Conservation (phyloP, 2,888 invertebrate species). For the Synanthedon vespiformis region DNA sequence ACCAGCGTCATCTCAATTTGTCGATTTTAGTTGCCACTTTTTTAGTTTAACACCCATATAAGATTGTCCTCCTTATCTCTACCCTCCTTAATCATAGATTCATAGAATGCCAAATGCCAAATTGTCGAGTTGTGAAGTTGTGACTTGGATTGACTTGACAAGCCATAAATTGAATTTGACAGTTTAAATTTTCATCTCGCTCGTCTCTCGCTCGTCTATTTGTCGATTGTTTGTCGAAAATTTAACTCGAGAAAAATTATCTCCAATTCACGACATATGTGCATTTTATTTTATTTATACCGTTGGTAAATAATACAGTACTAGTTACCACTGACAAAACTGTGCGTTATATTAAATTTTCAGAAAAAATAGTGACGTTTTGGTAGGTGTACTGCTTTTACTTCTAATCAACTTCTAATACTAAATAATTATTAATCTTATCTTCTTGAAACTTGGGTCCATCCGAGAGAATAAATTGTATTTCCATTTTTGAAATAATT, state of each 20-base stretch:
- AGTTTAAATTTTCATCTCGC: constrained; percentile 15
- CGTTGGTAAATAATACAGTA: neutral
- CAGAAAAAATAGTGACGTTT: constrained; percentile 22
- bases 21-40: no score
- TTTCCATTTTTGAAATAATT: no score
- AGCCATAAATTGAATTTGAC: constrained; percentile 26
- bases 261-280: constrained; percentile 8
- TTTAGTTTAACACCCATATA: no score
- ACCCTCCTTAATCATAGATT: no score
- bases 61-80: no score
- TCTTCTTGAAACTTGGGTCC: neutral
- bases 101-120: no score
- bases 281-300: neutral
- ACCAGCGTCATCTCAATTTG: no score
- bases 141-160: constrained; percentile 11
- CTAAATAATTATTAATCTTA: constrained; percentile 10
- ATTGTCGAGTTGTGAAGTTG: no score
- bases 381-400: constrained; percentile 45
- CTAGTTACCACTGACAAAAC: neutral
- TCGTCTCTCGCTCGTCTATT: neutral
- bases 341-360: neutral
- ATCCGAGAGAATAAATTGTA: no score
- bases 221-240: constrained; percentile 18
- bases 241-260: constrained; percentile 24
- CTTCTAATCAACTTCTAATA: constrained; percentile 26